Percentiles rank a stretch among this genome's conserved stretches.
Evolutionary conservation across 2,113 vertebrate species (phyloP).

Genomic region (Prochilodus magdalenae): DNA sequence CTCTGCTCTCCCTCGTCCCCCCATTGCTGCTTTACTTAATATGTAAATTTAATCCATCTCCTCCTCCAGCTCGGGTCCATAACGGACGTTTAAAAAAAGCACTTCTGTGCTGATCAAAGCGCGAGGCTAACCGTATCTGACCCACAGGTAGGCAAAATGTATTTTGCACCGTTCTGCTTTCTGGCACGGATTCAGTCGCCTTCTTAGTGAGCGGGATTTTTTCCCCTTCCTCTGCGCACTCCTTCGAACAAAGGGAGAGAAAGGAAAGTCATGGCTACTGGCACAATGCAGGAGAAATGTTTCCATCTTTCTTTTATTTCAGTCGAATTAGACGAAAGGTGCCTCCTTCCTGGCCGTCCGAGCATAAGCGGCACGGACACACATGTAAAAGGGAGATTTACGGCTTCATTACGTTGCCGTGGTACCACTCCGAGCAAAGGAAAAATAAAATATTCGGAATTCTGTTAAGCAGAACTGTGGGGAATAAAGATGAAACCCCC

Average conservation of each 20-base stretch:
- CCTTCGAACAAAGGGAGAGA: not conserved
- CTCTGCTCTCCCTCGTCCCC: not conserved
- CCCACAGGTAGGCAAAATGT: conserved; percentile 57
- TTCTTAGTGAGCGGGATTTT: conserved; percentile 31
- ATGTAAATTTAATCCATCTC: conserved; percentile 62
- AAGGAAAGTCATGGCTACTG: conserved; percentile 59
- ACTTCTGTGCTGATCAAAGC: conserved; percentile 56
- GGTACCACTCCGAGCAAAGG: conserved; percentile 47
- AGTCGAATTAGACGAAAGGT: conserved; percentile 55
- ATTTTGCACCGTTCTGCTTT: conserved; percentile 37
- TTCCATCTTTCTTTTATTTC: conserved; percentile 66
- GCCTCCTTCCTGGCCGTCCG: conserved; percentile 25
- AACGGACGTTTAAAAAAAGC: conserved; percentile 54
- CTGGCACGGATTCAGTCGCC: conserved; percentile 49
- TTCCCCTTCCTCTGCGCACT: conserved; percentile 9
- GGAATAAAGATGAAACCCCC: conserved; percentile 46
- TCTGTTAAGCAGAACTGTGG: conserved; percentile 54
- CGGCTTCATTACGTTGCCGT: conserved; percentile 53
- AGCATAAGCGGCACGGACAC: conserved; percentile 33
- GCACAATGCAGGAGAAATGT: conserved; percentile 54
- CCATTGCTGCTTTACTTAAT: conserved; percentile 54
- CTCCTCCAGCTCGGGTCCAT: conserved; percentile 45
- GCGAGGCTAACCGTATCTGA: conserved; percentile 42
- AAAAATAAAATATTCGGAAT: conserved; percentile 55
- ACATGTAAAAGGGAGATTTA: conserved; percentile 48